Evolutionary conservation across 2,797 vertebrate genomes (phyloP).

Genomic region (Sciurus carolinensis): DNA sequence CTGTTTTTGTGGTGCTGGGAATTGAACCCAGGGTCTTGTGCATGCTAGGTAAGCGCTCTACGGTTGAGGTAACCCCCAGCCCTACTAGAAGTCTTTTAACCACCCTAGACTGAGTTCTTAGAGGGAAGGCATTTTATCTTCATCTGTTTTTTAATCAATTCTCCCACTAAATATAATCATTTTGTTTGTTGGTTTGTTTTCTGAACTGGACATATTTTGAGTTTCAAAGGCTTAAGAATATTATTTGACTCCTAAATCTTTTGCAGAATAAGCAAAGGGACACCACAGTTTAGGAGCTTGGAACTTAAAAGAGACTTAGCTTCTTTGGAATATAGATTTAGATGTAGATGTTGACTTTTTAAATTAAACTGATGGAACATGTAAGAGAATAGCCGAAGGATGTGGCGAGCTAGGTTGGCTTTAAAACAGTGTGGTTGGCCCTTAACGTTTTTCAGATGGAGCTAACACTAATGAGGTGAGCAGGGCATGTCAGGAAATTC

Average conservation of each 20-base stretch:
- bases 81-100: not conserved
- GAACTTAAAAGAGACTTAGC: conserved; percentile 13
- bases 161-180: conserved; percentile 8
- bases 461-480: not conserved
- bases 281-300: not conserved
- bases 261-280: not conserved
- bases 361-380: conserved; percentile 16
- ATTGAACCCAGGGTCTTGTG: no score
- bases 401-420: not conserved
- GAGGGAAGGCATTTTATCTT: conserved; percentile 26
- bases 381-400: conserved; percentile 27
- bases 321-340: conserved; percentile 55
- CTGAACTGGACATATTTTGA: conserved; percentile 53
- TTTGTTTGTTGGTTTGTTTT: conserved; percentile 58
- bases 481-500: conserved; percentile 17
- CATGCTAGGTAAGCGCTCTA: no score
- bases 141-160: conserved; percentile 32
- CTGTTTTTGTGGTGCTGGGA: no score
- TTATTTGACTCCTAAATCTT: conserved; percentile 58
- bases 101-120: not conserved
- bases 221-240: conserved; percentile 23
- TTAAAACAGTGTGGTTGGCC: conserved; percentile 37
- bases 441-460: conserved; percentile 52
- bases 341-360: not conserved
- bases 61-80: no score